Evolutionary conservation across 2,888 invertebrate genomes (phyloP).

Genomic region (Hirtodrosophila confusa): DNA sequence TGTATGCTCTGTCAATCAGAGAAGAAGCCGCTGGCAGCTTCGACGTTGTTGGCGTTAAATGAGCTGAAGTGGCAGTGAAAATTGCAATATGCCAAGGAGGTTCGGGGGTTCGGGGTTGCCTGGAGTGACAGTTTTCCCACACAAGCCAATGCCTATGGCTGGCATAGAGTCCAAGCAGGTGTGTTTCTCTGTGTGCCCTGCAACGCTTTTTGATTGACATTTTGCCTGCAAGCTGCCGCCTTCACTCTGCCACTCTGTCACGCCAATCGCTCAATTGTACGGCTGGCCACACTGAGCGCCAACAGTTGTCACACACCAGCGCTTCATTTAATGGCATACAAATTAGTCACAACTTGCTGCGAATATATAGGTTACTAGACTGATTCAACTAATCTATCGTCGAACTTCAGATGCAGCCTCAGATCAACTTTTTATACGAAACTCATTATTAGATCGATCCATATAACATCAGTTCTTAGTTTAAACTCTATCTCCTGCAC

Average conservation of each 20-base stretch:
- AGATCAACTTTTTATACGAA: too few species aligned
- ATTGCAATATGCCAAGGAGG: slow-evolving; percentile 37
- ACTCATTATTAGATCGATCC: too few species aligned
- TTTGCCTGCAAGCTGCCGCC: slow-evolving; percentile 12
- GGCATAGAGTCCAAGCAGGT: neutral
- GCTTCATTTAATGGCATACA: slow-evolving; percentile 29
- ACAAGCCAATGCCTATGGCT: neutral
- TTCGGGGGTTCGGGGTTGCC: neutral
- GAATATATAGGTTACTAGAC: too few species aligned
- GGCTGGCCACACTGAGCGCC: slow-evolving; percentile 22
- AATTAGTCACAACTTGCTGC: too few species aligned
- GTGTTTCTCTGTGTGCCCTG: slow-evolving; percentile 14
- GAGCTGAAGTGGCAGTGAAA: slow-evolving; percentile 56
- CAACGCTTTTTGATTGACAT: slow-evolving; percentile 40
- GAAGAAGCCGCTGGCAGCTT: slow-evolving; percentile 26
- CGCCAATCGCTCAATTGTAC: slow-evolving; percentile 43
- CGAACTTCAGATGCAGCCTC: too few species aligned
- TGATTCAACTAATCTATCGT: too few species aligned
- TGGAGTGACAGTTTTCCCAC: too few species aligned
- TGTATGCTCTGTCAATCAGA: slow-evolving; percentile 50
- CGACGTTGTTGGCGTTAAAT: slow-evolving; percentile 52
- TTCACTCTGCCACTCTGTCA: neutral
- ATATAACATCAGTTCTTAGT: too few species aligned
- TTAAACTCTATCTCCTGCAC: too few species aligned
- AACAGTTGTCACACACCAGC: slow-evolving; percentile 16